These are phyloP conservation scores for Matsumyia berberina DNA, from an alignment of 2,888 invertebrate species.

Conservation along the genomic window DNA sequence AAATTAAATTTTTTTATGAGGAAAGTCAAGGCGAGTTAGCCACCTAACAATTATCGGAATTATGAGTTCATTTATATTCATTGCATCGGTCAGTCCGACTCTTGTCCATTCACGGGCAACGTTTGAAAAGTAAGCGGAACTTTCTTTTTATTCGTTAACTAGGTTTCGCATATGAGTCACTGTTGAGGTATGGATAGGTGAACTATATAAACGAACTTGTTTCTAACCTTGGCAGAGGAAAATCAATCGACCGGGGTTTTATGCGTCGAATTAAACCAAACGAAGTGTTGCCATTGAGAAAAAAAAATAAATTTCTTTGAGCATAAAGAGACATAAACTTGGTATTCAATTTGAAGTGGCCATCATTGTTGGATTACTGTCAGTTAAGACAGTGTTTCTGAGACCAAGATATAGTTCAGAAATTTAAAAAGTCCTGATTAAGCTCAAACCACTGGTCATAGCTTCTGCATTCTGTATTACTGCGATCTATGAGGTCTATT, in stretches of 20 bases:
- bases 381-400: too few species aligned
- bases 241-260: background rate
- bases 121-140: slow-evolving; percentile 27
- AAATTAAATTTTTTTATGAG: background rate
- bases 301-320: too few species aligned
- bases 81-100: slow-evolving; percentile 14
- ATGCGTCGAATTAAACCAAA: too few species aligned
- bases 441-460: too few species aligned
- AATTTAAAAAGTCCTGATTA: too few species aligned
- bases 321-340: too few species aligned
- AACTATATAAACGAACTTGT: slow-evolving; percentile 17
- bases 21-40: slow-evolving; percentile 8
- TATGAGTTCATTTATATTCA: slow-evolving; percentile 42
- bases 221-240: background rate
- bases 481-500: too few species aligned
- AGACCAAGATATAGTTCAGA: too few species aligned
- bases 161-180: slow-evolving; percentile 23
- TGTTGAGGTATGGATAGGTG: background rate
- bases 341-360: too few species aligned
- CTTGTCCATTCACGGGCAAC: slow-evolving; percentile 14
- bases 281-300: too few species aligned
- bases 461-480: too few species aligned
- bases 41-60: slow-evolving; percentile 11
- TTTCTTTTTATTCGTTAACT: slow-evolving; percentile 50
- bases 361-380: too few species aligned